A percentile compares a stretch with the other conserved stretches of the same genome.
Evolutionary conservation across 2,888 invertebrate genomes (phyloP).

Genomic region (Eupithecia abbreviata): DNA sequence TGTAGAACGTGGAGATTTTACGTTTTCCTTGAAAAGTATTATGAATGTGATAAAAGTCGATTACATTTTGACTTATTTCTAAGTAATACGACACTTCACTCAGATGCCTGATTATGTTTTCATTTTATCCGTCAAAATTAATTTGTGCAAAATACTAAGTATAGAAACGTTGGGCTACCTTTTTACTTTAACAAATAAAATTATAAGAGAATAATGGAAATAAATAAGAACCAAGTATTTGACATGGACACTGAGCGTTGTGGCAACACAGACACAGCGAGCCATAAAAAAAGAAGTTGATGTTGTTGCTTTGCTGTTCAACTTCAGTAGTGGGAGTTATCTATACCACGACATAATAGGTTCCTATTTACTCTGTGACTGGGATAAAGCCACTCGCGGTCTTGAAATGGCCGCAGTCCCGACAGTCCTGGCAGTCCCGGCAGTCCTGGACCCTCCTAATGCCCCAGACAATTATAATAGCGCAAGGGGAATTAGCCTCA

Average conservation of each 20-base stretch:
- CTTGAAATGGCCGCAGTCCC: constrained; percentile 35
- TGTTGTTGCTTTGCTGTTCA: no score
- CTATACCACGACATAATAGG: constrained; percentile 11
- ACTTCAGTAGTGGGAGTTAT: neutral
- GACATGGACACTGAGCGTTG: no score
- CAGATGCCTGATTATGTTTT: neutral
- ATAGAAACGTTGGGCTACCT: neutral
- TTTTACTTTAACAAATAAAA: no score
- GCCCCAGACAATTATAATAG: constrained; percentile 53
- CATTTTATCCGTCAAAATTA: neutral
- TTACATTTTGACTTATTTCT: neutral
- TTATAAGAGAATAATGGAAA: no score
- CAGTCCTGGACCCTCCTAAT: constrained; percentile 39
- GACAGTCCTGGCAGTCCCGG: neutral
- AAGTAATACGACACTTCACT: neutral
- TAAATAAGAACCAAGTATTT: no score
- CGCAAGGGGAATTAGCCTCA: constrained; percentile 52
- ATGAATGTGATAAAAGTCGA: neutral
- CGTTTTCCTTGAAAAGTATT: neutral
- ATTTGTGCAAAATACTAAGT: neutral
- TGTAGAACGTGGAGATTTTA: neutral
- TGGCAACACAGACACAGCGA: no score
- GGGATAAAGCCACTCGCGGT: constrained; percentile 40
- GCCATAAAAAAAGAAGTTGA: no score
- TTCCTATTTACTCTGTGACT: constrained; percentile 22